These are phyloP conservation scores for Chymomyza fuscimana DNA, from an alignment of 2,888 invertebrate genomes.

Conservation along the genomic window DNA sequence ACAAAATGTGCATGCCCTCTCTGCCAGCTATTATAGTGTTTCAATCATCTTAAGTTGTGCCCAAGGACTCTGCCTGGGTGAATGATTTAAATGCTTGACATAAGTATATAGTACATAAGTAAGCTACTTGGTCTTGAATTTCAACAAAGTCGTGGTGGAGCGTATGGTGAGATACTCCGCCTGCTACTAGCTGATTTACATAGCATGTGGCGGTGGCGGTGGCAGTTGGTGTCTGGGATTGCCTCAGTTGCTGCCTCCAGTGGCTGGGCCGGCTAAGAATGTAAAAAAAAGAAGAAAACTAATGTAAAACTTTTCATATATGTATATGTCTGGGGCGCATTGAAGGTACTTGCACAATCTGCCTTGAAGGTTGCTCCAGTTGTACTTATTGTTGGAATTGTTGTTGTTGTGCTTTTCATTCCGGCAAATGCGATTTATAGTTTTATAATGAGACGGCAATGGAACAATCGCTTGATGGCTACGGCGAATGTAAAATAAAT, in stretches of 20 bases:
- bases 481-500: constrained; percentile 40
- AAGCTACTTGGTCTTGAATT: constrained; percentile 15
- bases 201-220: too few relatives aligned
- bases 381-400: not conserved
- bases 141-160: not conserved
- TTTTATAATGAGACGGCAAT: constrained; percentile 37
- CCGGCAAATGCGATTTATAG: constrained; percentile 29
- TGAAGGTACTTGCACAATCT: not conserved
- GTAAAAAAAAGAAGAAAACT: constrained; percentile 10
- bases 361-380: constrained; percentile 12
- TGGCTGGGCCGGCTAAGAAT: too few relatives aligned
- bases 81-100: not conserved
- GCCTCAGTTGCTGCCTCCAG: too few relatives aligned
- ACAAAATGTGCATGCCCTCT: not conserved
- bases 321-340: too few relatives aligned
- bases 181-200: too few relatives aligned
- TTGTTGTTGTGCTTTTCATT: not conserved
- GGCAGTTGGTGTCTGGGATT: too few relatives aligned
- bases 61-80: constrained; percentile 27
- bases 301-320: constrained; percentile 18
- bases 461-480: not conserved
- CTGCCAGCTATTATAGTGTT: not conserved
- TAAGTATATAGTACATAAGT: not conserved
- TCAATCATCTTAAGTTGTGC: constrained; percentile 19
- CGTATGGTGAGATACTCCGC: too few relatives aligned